Conservation (phyloP, 2,113 vertebrate species). For the Bubo scandiacus region DNA sequence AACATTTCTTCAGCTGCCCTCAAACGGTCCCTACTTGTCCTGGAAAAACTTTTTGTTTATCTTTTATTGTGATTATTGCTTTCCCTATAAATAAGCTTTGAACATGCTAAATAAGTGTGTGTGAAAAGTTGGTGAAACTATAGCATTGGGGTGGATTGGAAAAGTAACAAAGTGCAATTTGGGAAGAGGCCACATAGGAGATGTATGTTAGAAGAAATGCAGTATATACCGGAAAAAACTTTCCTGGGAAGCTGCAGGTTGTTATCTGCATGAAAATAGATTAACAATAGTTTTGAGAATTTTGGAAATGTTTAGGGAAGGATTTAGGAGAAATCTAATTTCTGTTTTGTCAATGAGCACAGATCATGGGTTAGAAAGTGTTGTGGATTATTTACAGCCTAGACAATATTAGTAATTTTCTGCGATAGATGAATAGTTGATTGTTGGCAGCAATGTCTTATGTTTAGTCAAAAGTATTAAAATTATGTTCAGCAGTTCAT, state of each 20-base stretch:
- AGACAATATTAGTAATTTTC: neutral
- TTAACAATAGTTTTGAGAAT: neutral
- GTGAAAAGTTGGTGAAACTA: neutral
- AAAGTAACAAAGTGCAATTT: neutral
- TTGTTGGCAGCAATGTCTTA: neutral
- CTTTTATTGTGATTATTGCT: neutral
- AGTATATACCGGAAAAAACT: neutral
- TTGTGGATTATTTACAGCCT: neutral
- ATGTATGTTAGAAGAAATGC: neutral
- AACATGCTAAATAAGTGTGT: neutral
- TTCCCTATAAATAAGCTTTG: neutral
- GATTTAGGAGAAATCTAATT: neutral
- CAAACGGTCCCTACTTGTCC: neutral
- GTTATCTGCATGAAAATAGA: neutral
- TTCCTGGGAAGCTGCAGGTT: neutral
- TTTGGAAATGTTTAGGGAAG: neutral
- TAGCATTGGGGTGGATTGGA: neutral
- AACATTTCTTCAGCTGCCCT: neutral
- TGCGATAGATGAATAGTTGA: neutral
- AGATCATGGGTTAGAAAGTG: neutral
- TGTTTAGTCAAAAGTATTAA: neutral
- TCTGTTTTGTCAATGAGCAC: neutral
- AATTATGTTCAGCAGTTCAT: neutral
- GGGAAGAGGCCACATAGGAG: neutral
- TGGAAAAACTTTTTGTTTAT: neutral